Evolutionary conservation across 2,888 invertebrate genomes (phyloP).

Genomic region (Deladenus siricidicola): DNA sequence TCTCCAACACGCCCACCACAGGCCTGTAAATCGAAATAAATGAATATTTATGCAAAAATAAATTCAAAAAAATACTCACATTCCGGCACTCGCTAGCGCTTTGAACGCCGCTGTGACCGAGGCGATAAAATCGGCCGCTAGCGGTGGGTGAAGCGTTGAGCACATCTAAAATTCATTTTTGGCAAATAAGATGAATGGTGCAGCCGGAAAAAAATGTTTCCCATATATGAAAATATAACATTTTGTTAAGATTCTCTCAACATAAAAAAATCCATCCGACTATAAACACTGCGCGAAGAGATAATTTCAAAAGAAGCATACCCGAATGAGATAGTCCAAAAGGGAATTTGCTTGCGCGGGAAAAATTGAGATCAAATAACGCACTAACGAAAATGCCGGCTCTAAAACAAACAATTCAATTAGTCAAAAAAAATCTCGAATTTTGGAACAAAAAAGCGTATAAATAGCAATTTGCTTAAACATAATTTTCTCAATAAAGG

Average conservation of each 20-base stretch:
- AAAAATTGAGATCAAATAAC: not conserved
- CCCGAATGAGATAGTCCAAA: constrained; percentile 21
- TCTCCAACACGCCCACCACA: constrained; percentile 24
- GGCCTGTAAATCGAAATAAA: constrained; percentile 10
- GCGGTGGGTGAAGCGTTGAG: not conserved
- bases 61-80: not conserved
- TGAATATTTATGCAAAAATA: constrained; percentile 8
- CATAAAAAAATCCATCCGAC: too few relatives aligned
- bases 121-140: not conserved
- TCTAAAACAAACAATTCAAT: too few relatives aligned
- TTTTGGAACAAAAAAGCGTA: too few relatives aligned
- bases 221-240: not conserved
- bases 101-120: constrained; percentile 2
- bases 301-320: too few relatives aligned
- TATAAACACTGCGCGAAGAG: too few relatives aligned
- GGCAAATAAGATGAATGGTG: too few relatives aligned
- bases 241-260: not conserved
- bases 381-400: constrained; percentile 15
- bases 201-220: too few relatives aligned
- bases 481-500: too few relatives aligned
- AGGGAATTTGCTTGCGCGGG: constrained; percentile 15
- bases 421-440: too few relatives aligned
- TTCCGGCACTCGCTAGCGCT: not conserved
- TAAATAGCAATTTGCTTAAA: too few relatives aligned
- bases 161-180: constrained; percentile 5